Percentiles rank a stretch among this genome's conserved stretches.
These are phyloP conservation scores for Caracal caracal DNA, from an alignment of 2,113 vertebrate genomes.

Conservation along the genomic window DNA sequence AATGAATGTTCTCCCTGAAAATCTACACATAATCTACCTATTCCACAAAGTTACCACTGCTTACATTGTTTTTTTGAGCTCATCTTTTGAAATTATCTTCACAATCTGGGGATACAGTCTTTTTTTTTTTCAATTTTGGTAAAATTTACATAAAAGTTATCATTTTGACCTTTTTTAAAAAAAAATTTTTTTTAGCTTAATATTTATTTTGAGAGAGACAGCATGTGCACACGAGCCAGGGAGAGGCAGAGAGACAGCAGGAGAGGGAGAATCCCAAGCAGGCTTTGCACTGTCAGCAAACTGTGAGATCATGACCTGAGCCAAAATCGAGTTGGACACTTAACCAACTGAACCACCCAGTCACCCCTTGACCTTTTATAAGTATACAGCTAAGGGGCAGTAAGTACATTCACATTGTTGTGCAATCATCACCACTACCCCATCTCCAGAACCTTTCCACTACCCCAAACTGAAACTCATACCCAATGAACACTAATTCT, in stretches of 20 bases:
- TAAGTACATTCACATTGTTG: neutral
- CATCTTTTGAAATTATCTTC: slow-evolving; percentile 22
- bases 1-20: neutral
- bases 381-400: neutral
- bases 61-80: slow-evolving; percentile 28
- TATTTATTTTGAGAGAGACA: too few species aligned
- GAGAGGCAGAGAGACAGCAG: too few species aligned
- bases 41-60: neutral
- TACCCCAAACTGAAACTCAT: neutral
- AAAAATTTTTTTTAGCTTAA: too few species aligned
- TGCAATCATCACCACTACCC: neutral
- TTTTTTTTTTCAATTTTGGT: neutral
- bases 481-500: neutral
- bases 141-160: neutral
- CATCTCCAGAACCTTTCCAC: neutral
- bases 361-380: neutral
- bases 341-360: too few species aligned
- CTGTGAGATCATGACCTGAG: too few species aligned
- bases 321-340: too few species aligned
- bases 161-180: neutral
- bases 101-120: neutral
- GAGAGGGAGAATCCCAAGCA: too few species aligned
- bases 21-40: neutral
- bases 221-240: too few species aligned
- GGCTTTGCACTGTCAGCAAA: too few species aligned